These are phyloP conservation scores for Acropora tenuis DNA, from an alignment of 64 coral and sea anemone species.

Conservation along the genomic window DNA sequence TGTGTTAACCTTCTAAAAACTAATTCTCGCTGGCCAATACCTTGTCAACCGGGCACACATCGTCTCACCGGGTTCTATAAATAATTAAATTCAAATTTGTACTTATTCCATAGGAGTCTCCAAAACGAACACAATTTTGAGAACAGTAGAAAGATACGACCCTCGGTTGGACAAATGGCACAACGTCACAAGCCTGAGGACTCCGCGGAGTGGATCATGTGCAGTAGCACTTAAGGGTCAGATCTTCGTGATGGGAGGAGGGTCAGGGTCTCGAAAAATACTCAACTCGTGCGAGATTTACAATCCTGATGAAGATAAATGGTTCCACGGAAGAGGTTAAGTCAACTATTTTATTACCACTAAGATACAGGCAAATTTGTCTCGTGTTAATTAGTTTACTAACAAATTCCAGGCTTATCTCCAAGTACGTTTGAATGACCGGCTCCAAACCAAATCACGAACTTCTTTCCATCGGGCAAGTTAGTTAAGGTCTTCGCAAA, in stretches of 20 bases:
- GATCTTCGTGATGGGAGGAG: slow-evolving; percentile 86
- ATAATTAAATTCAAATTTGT: not conserved
- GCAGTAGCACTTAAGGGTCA: slow-evolving; percentile 70
- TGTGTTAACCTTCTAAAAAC: too few relatives aligned
- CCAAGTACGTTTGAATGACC: too few relatives aligned
- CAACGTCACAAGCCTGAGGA: slow-evolving; percentile 61
- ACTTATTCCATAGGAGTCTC: slow-evolving; percentile 58
- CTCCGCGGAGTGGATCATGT: slow-evolving; percentile 90
- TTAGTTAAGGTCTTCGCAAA: too few relatives aligned
- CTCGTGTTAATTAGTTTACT: too few relatives aligned
- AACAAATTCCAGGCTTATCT: too few relatives aligned
- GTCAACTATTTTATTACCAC: too few relatives aligned
- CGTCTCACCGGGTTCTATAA: not conserved
- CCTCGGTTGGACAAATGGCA: slow-evolving; percentile 65
- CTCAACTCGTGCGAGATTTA: slow-evolving; percentile 85
- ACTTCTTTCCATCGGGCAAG: too few relatives aligned
- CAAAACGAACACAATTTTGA: slow-evolving; percentile 48
- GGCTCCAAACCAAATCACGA: too few relatives aligned
- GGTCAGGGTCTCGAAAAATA: slow-evolving; percentile 40
- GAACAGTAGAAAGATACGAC: slow-evolving; percentile 80
- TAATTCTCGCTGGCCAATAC: too few relatives aligned
- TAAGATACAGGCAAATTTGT: too few relatives aligned
- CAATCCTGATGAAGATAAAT: slow-evolving; percentile 64
- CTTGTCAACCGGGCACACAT: too few relatives aligned
- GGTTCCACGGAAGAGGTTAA: slow-evolving; percentile 75